Percentiles rank a stretch among this genome's conserved stretches.
Conservation (phyloP, 2,113 vertebrate species). For the Columba janthina region DNA sequence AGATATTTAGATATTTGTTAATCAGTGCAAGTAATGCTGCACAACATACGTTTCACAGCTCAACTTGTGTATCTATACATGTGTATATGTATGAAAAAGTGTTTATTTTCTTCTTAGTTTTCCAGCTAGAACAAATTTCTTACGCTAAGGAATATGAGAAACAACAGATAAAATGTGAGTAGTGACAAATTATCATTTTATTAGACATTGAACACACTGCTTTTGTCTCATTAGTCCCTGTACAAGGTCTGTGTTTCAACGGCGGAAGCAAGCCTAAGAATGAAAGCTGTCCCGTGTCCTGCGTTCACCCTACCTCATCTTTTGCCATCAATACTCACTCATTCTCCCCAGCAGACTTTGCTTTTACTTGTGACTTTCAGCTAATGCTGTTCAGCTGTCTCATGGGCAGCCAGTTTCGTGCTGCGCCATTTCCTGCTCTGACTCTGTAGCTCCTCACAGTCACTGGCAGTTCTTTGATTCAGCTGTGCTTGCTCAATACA, state of each 20-base stretch:
- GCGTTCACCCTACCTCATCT: constrained; percentile 47
- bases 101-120: constrained; percentile 69
- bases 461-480: constrained; percentile 59
- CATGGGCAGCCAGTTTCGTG: constrained; percentile 42
- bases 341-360: constrained; percentile 58
- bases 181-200: neutral
- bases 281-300: constrained; percentile 44
- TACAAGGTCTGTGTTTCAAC: neutral
- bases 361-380: constrained; percentile 23
- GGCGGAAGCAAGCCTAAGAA: constrained; percentile 14
- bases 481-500: constrained; percentile 60
- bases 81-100: neutral
- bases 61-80: neutral
- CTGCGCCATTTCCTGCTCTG: constrained; percentile 61
- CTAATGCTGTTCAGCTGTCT: constrained; percentile 56
- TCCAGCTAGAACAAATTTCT: constrained; percentile 70
- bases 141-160: constrained; percentile 62
- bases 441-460: constrained; percentile 43
- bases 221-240: neutral
- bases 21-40: neutral
- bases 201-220: neutral
- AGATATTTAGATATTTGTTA: neutral
- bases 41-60: neutral
- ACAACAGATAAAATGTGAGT: constrained; percentile 79
- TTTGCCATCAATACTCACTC: constrained; percentile 37